Evolutionary conservation across 2,888 invertebrate species (phyloP).

Genomic region (Pachymerium ferrugineum): DNA sequence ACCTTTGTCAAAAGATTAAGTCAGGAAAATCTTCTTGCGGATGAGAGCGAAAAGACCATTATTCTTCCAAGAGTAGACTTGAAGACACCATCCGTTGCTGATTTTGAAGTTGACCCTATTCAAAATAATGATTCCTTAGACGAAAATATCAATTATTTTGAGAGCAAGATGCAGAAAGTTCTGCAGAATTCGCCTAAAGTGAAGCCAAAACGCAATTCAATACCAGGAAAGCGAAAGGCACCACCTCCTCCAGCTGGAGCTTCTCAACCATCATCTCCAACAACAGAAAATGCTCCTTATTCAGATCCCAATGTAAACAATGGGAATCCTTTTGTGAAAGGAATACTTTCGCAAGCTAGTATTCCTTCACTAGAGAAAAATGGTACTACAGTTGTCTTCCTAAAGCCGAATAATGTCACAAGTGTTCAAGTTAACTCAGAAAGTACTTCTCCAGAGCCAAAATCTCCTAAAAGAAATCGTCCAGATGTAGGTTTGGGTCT

Average conservation of each 20-base stretch:
- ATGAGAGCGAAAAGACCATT: background rate
- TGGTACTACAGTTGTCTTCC: background rate
- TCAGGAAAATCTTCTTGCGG: background rate
- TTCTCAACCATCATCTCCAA: background rate
- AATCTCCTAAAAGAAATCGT: background rate
- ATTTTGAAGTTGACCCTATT: background rate
- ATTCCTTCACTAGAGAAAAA: background rate
- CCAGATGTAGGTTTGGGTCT: background rate
- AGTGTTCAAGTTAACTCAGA: conserved; percentile 24
- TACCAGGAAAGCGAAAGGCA: conserved; percentile 36
- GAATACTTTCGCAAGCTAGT: background rate
- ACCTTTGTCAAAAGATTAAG: background rate
- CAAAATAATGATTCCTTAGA: conserved; percentile 7
- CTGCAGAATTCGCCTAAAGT: conserved; percentile 29
- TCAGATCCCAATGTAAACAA: background rate
- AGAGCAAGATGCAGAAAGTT: conserved; percentile 25
- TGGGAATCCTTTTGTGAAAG: conserved; percentile 19
- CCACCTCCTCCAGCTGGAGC: conserved; percentile 33
- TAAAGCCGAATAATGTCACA: conserved; percentile 25
- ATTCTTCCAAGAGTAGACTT: background rate
- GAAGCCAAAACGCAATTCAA: conserved; percentile 30
- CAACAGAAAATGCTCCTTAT: background rate
- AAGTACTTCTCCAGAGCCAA: background rate
- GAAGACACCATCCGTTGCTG: background rate
- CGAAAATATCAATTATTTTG: conserved; percentile 30